A percentile compares a stretch with the other conserved stretches of the same genome.
Conservation (phyloP, 2,797 vertebrate genomes). For the Sternarchorhynchus goeldii region DNA sequence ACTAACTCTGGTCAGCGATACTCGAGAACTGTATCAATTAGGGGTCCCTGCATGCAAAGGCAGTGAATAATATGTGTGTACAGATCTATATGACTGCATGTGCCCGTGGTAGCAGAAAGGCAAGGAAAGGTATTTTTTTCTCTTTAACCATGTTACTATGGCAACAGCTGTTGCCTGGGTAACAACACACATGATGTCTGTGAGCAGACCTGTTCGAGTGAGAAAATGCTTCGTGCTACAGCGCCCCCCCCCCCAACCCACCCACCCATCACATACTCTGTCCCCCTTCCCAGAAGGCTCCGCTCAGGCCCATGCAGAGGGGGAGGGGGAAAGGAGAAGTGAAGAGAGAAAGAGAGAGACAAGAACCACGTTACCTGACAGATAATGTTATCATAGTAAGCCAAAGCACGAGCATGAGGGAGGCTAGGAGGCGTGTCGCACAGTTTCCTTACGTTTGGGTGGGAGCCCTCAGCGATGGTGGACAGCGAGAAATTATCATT, state of each 20-base stretch:
- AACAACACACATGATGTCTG: constrained; percentile 34
- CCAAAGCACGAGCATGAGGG: constrained; percentile 88
- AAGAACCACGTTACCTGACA: constrained; percentile 90
- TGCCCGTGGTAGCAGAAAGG: constrained; percentile 25
- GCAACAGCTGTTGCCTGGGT: constrained; percentile 47
- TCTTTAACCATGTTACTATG: constrained; percentile 54
- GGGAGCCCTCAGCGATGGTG: constrained; percentile 99
- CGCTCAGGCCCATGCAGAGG: constrained; percentile 73
- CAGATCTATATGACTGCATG: neutral
- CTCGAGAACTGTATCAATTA: constrained; percentile 22
- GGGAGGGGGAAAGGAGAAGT: constrained; percentile 53
- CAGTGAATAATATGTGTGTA: neutral
- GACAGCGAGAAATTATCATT: constrained; percentile 99
- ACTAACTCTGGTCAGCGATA: constrained; percentile 29
- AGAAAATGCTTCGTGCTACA: constrained; percentile 37
- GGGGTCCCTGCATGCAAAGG: constrained; percentile 7
- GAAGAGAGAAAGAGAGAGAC: constrained; percentile 70
- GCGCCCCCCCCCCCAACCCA: constrained; percentile 12
- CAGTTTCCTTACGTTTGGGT: constrained; percentile 97
- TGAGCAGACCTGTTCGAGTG: constrained; percentile 55
- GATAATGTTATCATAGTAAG: constrained; percentile 92
- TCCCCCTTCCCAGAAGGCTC: constrained; percentile 49
- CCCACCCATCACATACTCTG: neutral
- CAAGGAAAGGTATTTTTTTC: neutral
- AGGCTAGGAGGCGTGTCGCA: constrained; percentile 81